Conservation (phyloP, 1,140 invertebrate species). For the Vanessa tameamea region DNA sequence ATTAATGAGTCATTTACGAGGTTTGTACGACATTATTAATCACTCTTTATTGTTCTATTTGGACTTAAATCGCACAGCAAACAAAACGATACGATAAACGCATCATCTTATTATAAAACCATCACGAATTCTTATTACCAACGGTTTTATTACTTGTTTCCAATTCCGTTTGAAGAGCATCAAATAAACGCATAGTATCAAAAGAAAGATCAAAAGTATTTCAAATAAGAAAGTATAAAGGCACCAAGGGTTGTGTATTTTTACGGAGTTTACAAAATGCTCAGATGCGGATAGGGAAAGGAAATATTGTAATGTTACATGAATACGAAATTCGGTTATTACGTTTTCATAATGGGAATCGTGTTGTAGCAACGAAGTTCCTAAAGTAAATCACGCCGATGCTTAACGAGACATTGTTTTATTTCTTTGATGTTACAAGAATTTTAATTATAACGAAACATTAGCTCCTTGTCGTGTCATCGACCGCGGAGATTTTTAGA, state of each 20-base stretch:
- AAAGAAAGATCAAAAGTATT: slow-evolving; percentile 70
- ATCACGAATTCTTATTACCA: neutral
- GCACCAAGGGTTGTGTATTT: slow-evolving; percentile 41
- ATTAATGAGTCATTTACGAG: neutral
- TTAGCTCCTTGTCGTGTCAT: no score
- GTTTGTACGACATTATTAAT: neutral
- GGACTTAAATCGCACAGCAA: neutral
- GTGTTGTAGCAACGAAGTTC: slow-evolving; percentile 17
- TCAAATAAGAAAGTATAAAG: slow-evolving; percentile 38
- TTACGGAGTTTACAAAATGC: slow-evolving; percentile 37
- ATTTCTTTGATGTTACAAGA: neutral
- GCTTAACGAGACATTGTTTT: neutral
- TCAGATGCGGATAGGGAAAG: slow-evolving; percentile 47
- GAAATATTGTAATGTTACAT: slow-evolving; percentile 64
- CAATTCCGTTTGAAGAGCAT: slow-evolving; percentile 53
- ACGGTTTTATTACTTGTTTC: slow-evolving; percentile 33
- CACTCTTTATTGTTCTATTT: neutral
- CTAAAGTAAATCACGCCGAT: neutral
- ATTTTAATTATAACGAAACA: neutral
- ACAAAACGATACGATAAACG: slow-evolving; percentile 4
- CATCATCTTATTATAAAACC: slow-evolving; percentile 10
- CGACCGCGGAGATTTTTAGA: no score
- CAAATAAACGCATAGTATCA: slow-evolving; percentile 69
- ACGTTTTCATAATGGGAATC: slow-evolving; percentile 46
- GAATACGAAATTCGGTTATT: slow-evolving; percentile 64